A percentile compares a stretch with the other conserved stretches of the same genome.
Conservation (phyloP, 2,113 vertebrate genomes). For the Probosciger aterrimus region DNA sequence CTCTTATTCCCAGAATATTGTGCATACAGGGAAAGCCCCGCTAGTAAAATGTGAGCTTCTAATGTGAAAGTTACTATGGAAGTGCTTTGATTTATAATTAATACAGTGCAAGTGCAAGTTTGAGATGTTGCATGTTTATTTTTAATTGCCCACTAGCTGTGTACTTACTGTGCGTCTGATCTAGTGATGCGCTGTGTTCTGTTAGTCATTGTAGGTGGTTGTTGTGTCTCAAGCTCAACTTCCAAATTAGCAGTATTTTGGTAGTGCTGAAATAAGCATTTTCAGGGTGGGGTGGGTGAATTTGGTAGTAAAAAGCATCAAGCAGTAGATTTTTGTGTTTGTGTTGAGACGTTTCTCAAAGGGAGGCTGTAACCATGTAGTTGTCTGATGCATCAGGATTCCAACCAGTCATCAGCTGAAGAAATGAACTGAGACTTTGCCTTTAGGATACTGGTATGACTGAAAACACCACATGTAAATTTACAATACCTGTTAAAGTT, state of each 20-base stretch:
- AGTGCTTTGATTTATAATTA: conserved; percentile 39
- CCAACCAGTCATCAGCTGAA: neutral
- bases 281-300: neutral
- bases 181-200: neutral
- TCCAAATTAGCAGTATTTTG: neutral
- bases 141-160: neutral
- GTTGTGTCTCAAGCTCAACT: neutral
- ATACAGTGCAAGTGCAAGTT: neutral
- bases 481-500: neutral
- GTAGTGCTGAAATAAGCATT: neutral
- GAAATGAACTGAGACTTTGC: neutral
- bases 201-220: neutral
- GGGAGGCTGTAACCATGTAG: neutral
- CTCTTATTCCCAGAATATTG: neutral
- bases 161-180: neutral
- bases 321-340: neutral
- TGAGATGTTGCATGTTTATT: neutral
- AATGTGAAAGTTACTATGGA: neutral
- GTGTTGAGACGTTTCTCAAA: neutral
- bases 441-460: neutral
- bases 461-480: neutral
- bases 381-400: neutral
- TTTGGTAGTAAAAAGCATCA: neutral
- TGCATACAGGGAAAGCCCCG: neutral
- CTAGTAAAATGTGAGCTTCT: neutral